Evolutionary conservation across 2,797 vertebrate species (phyloP), one percentile per base, ranked within the genome.

Genomic region (Menidia menidia): DNA sequence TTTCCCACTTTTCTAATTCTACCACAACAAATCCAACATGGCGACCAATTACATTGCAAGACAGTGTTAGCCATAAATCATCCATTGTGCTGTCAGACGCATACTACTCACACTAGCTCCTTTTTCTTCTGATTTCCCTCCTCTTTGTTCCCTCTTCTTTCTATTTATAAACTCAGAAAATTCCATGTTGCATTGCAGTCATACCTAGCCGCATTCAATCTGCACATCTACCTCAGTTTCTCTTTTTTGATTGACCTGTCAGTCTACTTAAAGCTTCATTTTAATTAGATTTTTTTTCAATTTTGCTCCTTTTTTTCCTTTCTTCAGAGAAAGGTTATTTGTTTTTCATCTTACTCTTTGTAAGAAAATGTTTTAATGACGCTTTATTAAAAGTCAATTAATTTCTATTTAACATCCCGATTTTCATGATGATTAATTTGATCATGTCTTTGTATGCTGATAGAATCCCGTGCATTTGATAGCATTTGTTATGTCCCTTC

Each of bases 51-150:
- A 93, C 88, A 83, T 79, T 0, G 77, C 67, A 16, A 84, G 86
- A 85, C 90, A 82, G 88, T 88, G 79, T 83, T 81, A 55, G 55
- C 86, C 89, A 92, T 93, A 93, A 93, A 92, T 93, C 91, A 93
- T 90, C 88, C 81, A 75, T 73, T 80, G 87, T 86, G 69, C 87
- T 90, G 85, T 88, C 85, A 87, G 89, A 89, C 89, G 88, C 86
- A 81, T 45, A 60, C 85, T 83, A 84, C 81, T 83, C 81, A 74
- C 82, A 71, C 51, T 60, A 78, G 68, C 58, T 78, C 66, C 60
- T 71, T 56, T 75, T 74, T 86, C 33, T 60, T 7, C 60, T 59
- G 4, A 57, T 70, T 59, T 50, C 60, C 66, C 41, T 35, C 44
- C 68, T 68, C 82, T 81, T 88, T 83, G 78, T 84, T 86, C 67